These are phyloP conservation scores for Peromyscus aztecus DNA, from an alignment of 2,797 vertebrate species.

Conservation along the genomic window DNA sequence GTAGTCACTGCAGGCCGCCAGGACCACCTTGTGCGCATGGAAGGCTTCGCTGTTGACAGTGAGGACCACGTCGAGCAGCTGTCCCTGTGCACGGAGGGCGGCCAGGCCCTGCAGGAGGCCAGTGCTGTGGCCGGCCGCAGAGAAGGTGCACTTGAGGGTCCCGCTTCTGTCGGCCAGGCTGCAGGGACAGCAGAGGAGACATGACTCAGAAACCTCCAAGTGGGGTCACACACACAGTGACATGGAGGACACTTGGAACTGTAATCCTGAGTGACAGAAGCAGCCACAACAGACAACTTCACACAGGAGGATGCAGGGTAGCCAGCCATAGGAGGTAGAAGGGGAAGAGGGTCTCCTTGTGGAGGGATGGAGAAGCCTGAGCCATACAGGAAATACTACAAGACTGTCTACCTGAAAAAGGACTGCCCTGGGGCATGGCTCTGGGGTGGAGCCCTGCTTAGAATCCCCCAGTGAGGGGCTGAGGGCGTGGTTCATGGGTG, in stretches of 20 bases:
- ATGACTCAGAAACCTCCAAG: background rate
- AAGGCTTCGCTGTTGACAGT: slow-evolving; percentile 96
- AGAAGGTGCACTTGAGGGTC: slow-evolving; percentile 96
- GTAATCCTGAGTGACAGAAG: background rate
- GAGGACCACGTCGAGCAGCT: slow-evolving; percentile 96
- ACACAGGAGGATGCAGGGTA: background rate
- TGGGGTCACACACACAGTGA: background rate
- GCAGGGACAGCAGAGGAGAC: slow-evolving; percentile 71
- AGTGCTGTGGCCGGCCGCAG: slow-evolving; percentile 95
- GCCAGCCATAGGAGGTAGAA: background rate
- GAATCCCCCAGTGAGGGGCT: background rate
- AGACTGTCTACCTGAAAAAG: background rate
- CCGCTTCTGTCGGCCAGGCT: slow-evolving; percentile 97
- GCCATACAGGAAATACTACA: background rate
- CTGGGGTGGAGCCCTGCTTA: background rate
- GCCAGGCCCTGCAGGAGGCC: slow-evolving; percentile 96
- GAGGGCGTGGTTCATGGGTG: too few species aligned
- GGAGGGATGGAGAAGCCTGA: background rate
- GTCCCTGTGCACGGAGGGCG: slow-evolving; percentile 94
- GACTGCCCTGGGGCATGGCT: background rate
- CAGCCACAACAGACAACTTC: background rate
- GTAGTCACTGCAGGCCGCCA: slow-evolving; percentile 99
- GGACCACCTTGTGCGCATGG: slow-evolving; percentile 97
- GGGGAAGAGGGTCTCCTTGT: background rate
- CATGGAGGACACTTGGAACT: background rate